These are phyloP conservation scores for Taurulus bubalis DNA, from an alignment of 2,113 vertebrate species.

Conservation along the genomic window DNA sequence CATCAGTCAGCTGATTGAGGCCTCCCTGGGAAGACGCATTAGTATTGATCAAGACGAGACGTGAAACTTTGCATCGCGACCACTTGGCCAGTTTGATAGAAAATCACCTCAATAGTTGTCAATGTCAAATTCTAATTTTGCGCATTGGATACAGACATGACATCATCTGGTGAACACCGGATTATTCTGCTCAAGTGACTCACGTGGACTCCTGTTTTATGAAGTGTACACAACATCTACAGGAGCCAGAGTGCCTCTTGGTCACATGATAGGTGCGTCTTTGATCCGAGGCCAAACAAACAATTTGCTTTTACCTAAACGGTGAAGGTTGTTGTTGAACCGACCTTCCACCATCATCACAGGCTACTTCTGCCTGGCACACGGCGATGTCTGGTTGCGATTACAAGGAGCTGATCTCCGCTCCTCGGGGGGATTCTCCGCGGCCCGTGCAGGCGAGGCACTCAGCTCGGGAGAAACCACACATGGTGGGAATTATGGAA, in stretches of 20 bases:
- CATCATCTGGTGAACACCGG: neutral
- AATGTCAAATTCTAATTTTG: neutral
- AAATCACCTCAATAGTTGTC: neutral
- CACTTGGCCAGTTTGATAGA: constrained; percentile 7
- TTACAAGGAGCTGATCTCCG: constrained; percentile 67
- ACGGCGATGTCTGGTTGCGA: constrained; percentile 55
- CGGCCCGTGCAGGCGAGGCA: constrained; percentile 40
- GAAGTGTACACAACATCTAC: neutral
- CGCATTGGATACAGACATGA: neutral
- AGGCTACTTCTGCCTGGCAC: neutral
- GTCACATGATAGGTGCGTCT: neutral
- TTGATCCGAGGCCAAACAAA: neutral
- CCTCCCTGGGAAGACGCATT: constrained; percentile 39
- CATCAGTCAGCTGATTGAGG: constrained; percentile 43
- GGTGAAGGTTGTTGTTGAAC: neutral
- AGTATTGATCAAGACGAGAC: constrained; percentile 56
- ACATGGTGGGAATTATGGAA: constrained; percentile 83
- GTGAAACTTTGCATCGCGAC: constrained; percentile 5
- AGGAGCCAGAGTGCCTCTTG: neutral
- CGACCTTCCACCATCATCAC: neutral
- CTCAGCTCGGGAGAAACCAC: constrained; percentile 67
- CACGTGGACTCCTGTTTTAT: neutral
- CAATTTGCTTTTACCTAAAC: neutral
- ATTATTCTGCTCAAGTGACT: neutral
- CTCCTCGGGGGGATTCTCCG: constrained; percentile 70